Percentiles rank a stretch among this genome's conserved stretches.
Conservation (phyloP, 2,113 vertebrate genomes). For the Helogale parvula region DNA sequence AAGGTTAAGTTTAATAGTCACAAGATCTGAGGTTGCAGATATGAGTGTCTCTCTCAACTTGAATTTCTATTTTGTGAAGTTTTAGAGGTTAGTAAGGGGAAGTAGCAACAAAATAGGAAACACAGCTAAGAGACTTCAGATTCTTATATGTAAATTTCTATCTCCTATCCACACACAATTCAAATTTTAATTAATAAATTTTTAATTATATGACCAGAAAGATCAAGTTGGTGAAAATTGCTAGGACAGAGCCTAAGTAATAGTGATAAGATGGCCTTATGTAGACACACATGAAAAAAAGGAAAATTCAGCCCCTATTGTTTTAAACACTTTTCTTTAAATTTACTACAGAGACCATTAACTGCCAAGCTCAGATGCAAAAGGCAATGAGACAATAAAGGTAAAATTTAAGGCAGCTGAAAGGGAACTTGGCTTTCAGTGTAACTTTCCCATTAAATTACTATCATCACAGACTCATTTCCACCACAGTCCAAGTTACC, state of each 20-base stretch:
- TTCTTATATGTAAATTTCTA: background rate
- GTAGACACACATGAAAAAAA: slow-evolving; percentile 60
- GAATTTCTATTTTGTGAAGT: slow-evolving; percentile 43
- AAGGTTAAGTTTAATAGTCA: slow-evolving; percentile 79
- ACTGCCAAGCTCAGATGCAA: slow-evolving; percentile 77
- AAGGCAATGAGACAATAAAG: slow-evolving; percentile 84
- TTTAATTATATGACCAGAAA: slow-evolving; percentile 42
- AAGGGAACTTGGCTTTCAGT: slow-evolving; percentile 72
- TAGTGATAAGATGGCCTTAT: slow-evolving; percentile 59
- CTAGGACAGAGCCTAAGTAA: slow-evolving; percentile 62
- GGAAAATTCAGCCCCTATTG: slow-evolving; percentile 59
- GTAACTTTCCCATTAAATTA: slow-evolving; percentile 79
- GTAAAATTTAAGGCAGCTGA: slow-evolving; percentile 74
- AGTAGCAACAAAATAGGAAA: slow-evolving; percentile 1
- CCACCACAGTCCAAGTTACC: slow-evolving; percentile 59
- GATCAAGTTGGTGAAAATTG: slow-evolving; percentile 54
- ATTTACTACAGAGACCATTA: slow-evolving; percentile 83
- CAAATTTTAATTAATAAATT: slow-evolving; percentile 48
- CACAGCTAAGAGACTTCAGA: background rate
- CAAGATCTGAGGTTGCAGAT: slow-evolving; percentile 68
- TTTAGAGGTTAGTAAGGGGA: background rate
- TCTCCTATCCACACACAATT: background rate
- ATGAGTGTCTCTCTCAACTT: slow-evolving; percentile 60
- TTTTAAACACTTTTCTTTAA: slow-evolving; percentile 73
- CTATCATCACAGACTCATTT: slow-evolving; percentile 79